Evolutionary conservation across 1,140 invertebrate species (phyloP).

Genomic region (Pseudomyrmex cubaensis): DNA sequence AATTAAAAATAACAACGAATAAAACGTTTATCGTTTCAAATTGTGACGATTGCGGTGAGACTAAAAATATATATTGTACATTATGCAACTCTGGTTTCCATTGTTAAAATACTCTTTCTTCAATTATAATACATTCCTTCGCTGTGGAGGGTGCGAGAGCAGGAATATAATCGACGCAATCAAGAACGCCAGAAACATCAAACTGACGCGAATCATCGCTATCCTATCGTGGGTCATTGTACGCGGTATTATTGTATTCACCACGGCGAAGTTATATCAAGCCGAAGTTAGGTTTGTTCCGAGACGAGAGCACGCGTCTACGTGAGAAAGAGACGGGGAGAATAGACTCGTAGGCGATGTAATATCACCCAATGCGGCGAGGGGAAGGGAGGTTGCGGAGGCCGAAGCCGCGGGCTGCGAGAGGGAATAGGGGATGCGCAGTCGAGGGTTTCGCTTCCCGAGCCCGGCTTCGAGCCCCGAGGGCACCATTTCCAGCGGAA

Average conservation of each 20-base stretch:
- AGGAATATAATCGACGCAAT: too few relatives aligned
- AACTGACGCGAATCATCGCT: conserved; percentile 34
- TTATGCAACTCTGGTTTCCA: too few relatives aligned
- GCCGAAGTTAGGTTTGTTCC: conserved; percentile 68
- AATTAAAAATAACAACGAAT: too few relatives aligned
- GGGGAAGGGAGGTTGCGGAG: conserved; percentile 14
- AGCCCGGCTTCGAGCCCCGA: conserved; percentile 70
- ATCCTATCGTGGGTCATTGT: conserved; percentile 42
- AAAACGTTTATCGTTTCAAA: too few relatives aligned
- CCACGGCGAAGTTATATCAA: conserved; percentile 62
- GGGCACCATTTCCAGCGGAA: conserved; percentile 76
- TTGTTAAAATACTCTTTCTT: too few relatives aligned
- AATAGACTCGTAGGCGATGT: conserved; percentile 64
- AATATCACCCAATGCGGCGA: conserved; percentile 59
- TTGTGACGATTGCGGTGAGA: too few relatives aligned
- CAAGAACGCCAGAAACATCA: conserved; percentile 7
- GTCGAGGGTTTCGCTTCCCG: conserved; percentile 72
- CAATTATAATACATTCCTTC: too few relatives aligned
- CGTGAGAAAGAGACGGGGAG: conserved; percentile 31
- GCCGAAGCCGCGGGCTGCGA: conserved; percentile 63
- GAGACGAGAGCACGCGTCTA: conserved; percentile 63
- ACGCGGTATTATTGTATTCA: conserved; percentile 58
- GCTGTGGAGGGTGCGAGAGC: neutral
- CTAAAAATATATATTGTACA: too few relatives aligned
- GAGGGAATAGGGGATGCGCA: conserved; percentile 68